Evolutionary conservation across 2,797 vertebrate species (phyloP).

Genomic region (Crenichthys baileyi): DNA sequence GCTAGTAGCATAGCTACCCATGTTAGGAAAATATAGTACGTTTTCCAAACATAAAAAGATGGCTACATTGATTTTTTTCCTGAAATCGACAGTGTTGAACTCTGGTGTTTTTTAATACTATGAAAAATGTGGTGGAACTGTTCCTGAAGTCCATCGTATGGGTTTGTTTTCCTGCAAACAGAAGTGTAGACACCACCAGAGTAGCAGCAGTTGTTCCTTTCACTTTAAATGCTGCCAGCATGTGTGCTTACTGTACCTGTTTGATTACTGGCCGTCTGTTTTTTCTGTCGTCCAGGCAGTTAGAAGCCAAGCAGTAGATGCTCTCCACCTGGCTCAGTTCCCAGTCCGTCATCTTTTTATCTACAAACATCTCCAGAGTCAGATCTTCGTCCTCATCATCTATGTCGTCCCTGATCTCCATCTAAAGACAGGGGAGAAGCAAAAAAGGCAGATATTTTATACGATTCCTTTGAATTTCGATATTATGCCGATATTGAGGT

Average conservation of each 20-base stretch:
- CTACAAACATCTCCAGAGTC: conserved; percentile 88
- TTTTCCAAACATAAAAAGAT: no score
- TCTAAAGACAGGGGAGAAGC: conserved; percentile 67
- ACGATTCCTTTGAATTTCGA: not conserved
- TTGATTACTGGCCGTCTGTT: conserved; percentile 86
- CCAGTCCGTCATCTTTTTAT: conserved; percentile 87
- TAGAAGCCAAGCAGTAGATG: conserved; percentile 85
- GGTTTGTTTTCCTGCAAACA: not conserved
- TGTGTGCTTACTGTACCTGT: conserved; percentile 77
- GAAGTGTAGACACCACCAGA: conserved; percentile 2
- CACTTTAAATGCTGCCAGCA: not conserved
- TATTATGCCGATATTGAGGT: not conserved
- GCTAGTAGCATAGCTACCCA: no score
- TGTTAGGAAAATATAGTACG: no score
- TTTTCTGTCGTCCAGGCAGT: conserved; percentile 90
- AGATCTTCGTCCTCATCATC: conserved; percentile 95
- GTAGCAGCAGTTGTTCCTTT: not conserved
- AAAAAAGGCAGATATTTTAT: not conserved
- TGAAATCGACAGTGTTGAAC: no score
- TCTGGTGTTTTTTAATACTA: no score
- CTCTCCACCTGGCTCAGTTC: conserved; percentile 79
- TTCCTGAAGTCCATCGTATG: not conserved
- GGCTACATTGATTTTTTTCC: no score
- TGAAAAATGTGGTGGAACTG: not conserved
- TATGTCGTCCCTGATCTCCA: conserved; percentile 91